Percentiles rank a stretch among this genome's conserved stretches.
Evolutionary conservation across 2,888 invertebrate species (phyloP).

Genomic region (Gnatocerus cornutus): DNA sequence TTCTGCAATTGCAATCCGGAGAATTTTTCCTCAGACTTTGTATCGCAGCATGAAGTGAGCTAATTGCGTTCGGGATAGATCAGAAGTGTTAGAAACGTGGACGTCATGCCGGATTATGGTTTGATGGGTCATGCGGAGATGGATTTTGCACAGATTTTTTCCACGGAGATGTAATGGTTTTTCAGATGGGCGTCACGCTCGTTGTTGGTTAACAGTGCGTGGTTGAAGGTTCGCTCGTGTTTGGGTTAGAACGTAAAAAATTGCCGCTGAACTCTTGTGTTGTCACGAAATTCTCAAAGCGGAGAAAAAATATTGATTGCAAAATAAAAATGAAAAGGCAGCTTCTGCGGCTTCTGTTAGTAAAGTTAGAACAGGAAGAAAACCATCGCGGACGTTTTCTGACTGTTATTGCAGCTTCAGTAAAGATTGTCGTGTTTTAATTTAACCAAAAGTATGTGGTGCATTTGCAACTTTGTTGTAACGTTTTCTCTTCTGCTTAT

Average conservation of each 20-base stretch:
- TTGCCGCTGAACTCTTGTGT: background rate
- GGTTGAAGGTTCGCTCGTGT: slow-evolving; percentile 9
- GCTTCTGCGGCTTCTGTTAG: too few species aligned
- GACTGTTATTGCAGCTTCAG: too few species aligned
- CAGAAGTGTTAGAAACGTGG: slow-evolving; percentile 21
- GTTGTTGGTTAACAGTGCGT: slow-evolving; percentile 22
- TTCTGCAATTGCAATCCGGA: slow-evolving; percentile 12
- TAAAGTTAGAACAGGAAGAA: too few species aligned
- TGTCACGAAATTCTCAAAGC: background rate
- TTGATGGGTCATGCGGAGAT: slow-evolving; percentile 19
- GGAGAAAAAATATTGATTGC: background rate
- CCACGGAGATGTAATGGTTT: slow-evolving; percentile 5
- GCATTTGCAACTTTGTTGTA: too few species aligned
- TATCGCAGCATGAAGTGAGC: slow-evolving; percentile 17
- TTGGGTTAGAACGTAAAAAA: slow-evolving; percentile 1
- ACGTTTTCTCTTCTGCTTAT: too few species aligned
- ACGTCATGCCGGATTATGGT: slow-evolving; percentile 35
- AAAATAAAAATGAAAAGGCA: background rate
- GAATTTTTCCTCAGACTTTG: slow-evolving; percentile 12
- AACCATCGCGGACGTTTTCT: too few species aligned
- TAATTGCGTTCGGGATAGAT: slow-evolving; percentile 37
- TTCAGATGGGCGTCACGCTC: slow-evolving; percentile 16
- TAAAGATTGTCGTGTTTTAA: too few species aligned
- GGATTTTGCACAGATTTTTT: slow-evolving; percentile 25
- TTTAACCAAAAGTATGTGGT: too few species aligned